These are phyloP conservation scores for Dascillus cervinus DNA, from an alignment of 2,888 invertebrate species.

Conservation along the genomic window DNA sequence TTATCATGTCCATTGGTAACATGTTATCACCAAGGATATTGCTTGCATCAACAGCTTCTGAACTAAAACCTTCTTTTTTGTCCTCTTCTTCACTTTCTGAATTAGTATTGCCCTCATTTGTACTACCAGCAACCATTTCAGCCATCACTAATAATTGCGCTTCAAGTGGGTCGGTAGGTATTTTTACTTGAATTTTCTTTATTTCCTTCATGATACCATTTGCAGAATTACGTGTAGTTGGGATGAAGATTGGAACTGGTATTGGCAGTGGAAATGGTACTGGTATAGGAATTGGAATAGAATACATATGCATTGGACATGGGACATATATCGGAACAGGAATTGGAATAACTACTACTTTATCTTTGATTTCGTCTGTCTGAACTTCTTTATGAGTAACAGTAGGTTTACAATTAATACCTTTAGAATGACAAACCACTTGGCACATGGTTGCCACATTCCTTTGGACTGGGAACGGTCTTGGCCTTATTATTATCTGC, in stretches of 20 bases:
- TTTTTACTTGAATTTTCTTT: conserved; percentile 80
- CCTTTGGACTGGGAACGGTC: conserved; percentile 62
- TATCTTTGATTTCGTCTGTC: conserved; percentile 59
- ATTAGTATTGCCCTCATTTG: conserved; percentile 64
- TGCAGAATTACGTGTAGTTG: conserved; percentile 79
- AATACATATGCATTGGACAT: conserved; percentile 80
- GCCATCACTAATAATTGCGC: conserved; percentile 93
- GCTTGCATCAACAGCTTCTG: conserved; percentile 48
- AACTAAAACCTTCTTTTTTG: conserved; percentile 50
- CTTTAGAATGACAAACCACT: conserved; percentile 66
- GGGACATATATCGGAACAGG: conserved; percentile 88
- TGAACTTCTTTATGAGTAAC: conserved; percentile 59
- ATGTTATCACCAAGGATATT: conserved; percentile 74
- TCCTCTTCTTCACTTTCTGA: conserved; percentile 17
- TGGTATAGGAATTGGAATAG: conserved; percentile 74
- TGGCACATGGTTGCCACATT: conserved; percentile 75
- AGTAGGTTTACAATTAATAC: conserved; percentile 66
- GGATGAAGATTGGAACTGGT: conserved; percentile 84
- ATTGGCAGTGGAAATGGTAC: conserved; percentile 81
- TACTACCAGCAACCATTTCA: conserved; percentile 85
- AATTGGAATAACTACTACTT: conserved; percentile 67
- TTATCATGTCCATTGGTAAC: conserved; percentile 78
- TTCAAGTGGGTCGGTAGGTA: conserved; percentile 88
- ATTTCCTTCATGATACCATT: conserved; percentile 84
- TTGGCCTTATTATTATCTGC: conserved; percentile 72